Evolutionary conservation across 2,888 invertebrate genomes (phyloP).

Genomic region (Drosophila helvetica): DNA sequence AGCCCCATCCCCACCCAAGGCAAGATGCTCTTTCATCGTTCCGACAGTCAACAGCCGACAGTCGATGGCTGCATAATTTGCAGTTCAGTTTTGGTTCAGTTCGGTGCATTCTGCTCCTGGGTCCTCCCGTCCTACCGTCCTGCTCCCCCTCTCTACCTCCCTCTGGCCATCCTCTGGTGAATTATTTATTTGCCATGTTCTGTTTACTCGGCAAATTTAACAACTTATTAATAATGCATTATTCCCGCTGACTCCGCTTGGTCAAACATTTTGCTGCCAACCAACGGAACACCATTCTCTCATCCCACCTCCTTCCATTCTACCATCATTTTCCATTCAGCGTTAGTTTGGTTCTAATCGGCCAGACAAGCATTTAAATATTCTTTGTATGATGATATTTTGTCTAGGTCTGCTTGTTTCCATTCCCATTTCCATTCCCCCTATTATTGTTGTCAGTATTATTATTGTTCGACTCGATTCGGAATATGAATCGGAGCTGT

Average conservation of each 20-base stretch:
- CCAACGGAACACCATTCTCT: slow-evolving; percentile 7
- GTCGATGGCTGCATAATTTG: slow-evolving; percentile 67
- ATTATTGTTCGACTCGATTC: slow-evolving; percentile 38
- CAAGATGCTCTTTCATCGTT: slow-evolving; percentile 50
- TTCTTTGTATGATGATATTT: slow-evolving; percentile 38
- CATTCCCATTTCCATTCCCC: slow-evolving; percentile 11
- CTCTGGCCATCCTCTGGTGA: slow-evolving; percentile 32
- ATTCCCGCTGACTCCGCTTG: slow-evolving; percentile 61
- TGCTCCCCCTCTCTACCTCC: background rate
- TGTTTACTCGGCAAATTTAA: slow-evolving; percentile 79
- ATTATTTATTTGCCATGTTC: slow-evolving; percentile 69
- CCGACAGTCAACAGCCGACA: slow-evolving; percentile 48
- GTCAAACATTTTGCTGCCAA: slow-evolving; percentile 46
- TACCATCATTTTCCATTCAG: slow-evolving; percentile 4
- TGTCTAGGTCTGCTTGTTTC: slow-evolving; percentile 23
- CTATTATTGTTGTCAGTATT: slow-evolving; percentile 26
- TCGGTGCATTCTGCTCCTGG: slow-evolving; percentile 53
- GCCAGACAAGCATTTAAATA: slow-evolving; percentile 32
- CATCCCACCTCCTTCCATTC: background rate
- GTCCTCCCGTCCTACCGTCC: background rate
- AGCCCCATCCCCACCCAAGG: slow-evolving; percentile 24
- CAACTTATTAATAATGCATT: slow-evolving; percentile 77
- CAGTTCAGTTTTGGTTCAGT: slow-evolving; percentile 66
- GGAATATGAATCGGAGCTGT: slow-evolving; percentile 54
- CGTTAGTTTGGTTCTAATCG: slow-evolving; percentile 33